phyloP scores from a whole-genome alignment of 2,797 vertebrate genomes.

The Gymnocypris eckloni region DNA sequence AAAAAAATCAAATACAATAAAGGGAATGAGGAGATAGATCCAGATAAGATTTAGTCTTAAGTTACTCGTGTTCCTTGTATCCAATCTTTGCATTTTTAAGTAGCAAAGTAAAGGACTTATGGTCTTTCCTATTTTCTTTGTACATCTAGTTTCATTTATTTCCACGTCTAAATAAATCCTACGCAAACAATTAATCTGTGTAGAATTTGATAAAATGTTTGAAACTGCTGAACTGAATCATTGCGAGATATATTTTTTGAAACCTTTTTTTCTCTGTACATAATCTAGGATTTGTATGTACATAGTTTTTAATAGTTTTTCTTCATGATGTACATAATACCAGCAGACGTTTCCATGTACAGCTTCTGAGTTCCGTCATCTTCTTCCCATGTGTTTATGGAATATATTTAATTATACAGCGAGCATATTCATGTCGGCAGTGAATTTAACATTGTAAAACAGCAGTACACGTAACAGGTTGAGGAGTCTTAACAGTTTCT shows the following conservation, averaged over 20 bases:
- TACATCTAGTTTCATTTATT: not conserved
- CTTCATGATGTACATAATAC: conserved; percentile 47
- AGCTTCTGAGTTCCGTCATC: not conserved
- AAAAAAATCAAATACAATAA: not conserved
- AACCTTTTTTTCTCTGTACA: conserved; percentile 36
- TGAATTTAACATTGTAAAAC: conserved; percentile 9
- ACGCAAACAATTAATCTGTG: not conserved
- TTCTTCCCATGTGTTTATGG: not conserved
- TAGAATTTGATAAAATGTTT: conserved; percentile 12
- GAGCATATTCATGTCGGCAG: not conserved
- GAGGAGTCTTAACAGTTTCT: conserved; percentile 83
- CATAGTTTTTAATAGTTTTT: conserved; percentile 44
- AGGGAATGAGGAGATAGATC: conserved; percentile 21
- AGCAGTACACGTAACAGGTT: conserved; percentile 72
- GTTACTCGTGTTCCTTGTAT: conserved; percentile 27
- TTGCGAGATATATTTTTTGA: conserved; percentile 22
- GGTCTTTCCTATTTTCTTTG: not conserved
- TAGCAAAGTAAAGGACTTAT: conserved; percentile 17
- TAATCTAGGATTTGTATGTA: conserved; percentile 43
- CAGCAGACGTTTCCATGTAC: not conserved
- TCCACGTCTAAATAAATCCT: not conserved
- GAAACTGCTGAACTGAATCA: conserved; percentile 10
- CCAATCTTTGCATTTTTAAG: conserved; percentile 30
- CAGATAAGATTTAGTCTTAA: conserved; percentile 14
- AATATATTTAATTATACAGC: conserved; percentile 9